Base-by-base conservation (phyloP, 2,113 vertebrate species). In the Symphodus melops region DNA sequence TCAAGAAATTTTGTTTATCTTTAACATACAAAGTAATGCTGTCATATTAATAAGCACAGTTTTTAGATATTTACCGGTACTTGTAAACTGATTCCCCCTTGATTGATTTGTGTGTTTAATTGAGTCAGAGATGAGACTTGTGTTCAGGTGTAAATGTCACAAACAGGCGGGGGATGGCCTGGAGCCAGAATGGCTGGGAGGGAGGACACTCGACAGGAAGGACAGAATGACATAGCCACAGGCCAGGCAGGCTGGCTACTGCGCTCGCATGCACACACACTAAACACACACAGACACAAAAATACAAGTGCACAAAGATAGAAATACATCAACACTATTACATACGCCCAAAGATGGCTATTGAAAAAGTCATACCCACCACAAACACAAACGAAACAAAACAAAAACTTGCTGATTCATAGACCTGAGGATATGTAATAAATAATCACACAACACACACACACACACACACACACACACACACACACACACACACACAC, bases 221-320 rank as follows among this genome's bases (percentile, higher is more conserved):
- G 86, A 82, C 85, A 59, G 63, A 78, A 64, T 80, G 75, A 90
- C 80, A 86, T 74, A 80, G 78, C 78, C 79, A 75, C 80, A 82
- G 84, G 82, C 53, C 55, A 79, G 69, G 6, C 74, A 46, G 48
- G 51, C 46, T 41, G 16, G 46, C 56, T 12, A 36, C 57, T 54
- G 39, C 57, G 16, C 21, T 54, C 63, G 57, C 49, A 12, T 57
- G 25, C 54, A 48, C 1, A 56, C 33, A 41, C 28, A 37, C 63
- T 20, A 12, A 11, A 37, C 11, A 36, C 48, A 57, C 37, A 52
- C 51, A 66, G 33, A 36, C 36, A 57, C 21, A 19, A 19, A 0
- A 8, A 9, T 37, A 21, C 12, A 28, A 16, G 36, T 28, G 68
- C 28, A 53, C 54, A 52, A 23, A 42, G 20, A 42, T 44, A n/a